A percentile compares a stretch with the other conserved stretches of the same genome.
Evolutionary conservation across 2,797 vertebrate species (phyloP).

Genomic region (Acanthiza pusilla): DNA sequence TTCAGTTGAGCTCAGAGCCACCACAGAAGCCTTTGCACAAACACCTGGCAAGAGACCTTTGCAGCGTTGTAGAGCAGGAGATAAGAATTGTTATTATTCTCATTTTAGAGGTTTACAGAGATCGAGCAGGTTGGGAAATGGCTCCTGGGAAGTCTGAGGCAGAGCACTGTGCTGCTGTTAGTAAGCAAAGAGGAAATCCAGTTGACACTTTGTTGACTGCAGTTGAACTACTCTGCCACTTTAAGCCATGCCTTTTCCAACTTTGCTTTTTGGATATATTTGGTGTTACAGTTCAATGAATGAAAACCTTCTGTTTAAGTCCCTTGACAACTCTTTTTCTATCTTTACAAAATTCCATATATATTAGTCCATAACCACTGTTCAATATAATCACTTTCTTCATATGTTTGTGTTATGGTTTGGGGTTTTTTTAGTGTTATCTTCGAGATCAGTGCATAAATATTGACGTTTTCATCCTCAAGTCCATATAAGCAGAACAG

Average conservation of each 20-base stretch:
- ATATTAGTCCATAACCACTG: not conserved
- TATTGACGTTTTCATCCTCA: not conserved
- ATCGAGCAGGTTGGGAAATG: not conserved
- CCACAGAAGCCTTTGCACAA: not conserved
- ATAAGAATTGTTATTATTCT: constrained; percentile 15
- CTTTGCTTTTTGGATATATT: not conserved
- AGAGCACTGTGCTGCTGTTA: not conserved
- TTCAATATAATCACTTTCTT: not conserved
- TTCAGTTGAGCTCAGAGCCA: not conserved
- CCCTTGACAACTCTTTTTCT: not conserved
- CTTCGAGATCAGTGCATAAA: not conserved
- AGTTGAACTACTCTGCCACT: not conserved
- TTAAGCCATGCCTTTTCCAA: not conserved
- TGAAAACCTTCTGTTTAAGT: not conserved
- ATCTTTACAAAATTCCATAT: not conserved
- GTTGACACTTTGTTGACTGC: not conserved
- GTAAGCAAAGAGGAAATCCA: not conserved
- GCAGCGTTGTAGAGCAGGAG: not conserved
- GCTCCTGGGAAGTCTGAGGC: not conserved
- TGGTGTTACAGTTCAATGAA: not conserved
- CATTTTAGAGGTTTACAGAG: constrained; percentile 6
- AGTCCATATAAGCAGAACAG: not conserved
- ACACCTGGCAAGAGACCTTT: not conserved
- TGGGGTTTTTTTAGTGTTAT: not conserved
- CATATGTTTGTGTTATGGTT: not conserved